Evolutionary conservation across 2,888 invertebrate genomes (phyloP).

Genomic region (Hermodice carunculata): DNA sequence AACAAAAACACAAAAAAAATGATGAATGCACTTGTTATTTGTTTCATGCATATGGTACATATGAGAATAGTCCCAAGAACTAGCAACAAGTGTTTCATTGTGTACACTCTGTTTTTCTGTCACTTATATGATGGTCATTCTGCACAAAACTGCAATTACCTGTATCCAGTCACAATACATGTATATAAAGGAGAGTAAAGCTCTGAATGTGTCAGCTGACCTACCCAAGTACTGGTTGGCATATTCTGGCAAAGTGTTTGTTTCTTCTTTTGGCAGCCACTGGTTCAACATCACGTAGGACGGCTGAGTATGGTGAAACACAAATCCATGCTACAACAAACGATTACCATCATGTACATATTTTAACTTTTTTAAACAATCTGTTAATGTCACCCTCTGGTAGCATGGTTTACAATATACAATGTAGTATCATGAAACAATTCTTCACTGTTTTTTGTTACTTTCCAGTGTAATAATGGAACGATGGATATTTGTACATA

Average conservation of each 20-base stretch:
- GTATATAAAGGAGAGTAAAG: background rate
- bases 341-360: conserved; percentile 7
- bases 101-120: too few relatives aligned
- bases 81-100: too few relatives aligned
- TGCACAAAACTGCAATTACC: too few relatives aligned
- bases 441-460: too few relatives aligned
- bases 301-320: conserved; percentile 75
- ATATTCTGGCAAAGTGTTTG: conserved; percentile 60
- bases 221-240: conserved; percentile 66
- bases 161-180: background rate
- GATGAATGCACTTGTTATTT: too few relatives aligned
- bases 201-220: background rate
- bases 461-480: background rate
- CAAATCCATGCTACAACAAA: conserved; percentile 77
- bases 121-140: too few relatives aligned
- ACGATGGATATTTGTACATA: background rate
- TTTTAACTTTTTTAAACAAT: background rate
- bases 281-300: conserved; percentile 81
- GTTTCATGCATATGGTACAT: too few relatives aligned
- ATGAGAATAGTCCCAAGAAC: too few relatives aligned
- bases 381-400: too few relatives aligned
- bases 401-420: too few relatives aligned
- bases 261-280: conserved; percentile 79
- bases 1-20: too few relatives aligned
- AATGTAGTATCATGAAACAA: too few relatives aligned